These are phyloP conservation scores for Leucopsar rothschildi DNA, from an alignment of 2,113 vertebrate species.

Conservation along the genomic window DNA sequence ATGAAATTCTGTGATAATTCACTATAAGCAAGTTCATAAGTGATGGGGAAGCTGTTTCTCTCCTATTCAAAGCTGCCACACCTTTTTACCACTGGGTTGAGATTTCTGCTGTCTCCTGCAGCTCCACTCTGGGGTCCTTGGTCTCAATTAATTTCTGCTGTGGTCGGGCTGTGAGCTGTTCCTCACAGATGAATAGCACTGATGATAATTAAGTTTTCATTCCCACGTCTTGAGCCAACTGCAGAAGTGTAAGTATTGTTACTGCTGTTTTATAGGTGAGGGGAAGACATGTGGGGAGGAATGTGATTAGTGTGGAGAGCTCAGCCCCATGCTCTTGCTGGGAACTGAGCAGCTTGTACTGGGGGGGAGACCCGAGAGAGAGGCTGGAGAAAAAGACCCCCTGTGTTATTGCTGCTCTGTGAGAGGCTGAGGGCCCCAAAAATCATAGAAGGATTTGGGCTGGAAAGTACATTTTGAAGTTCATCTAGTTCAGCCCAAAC, in stretches of 20 bases:
- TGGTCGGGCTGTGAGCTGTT: not conserved
- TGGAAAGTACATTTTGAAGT: not conserved
- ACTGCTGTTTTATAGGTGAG: not conserved
- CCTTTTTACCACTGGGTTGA: not conserved
- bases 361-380: not conserved
- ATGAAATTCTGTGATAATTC: not conserved
- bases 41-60: not conserved
- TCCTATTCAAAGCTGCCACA: not conserved
- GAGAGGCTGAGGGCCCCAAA: not conserved
- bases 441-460: not conserved
- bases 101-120: not conserved
- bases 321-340: rapidly evolving
- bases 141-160: rapidly evolving
- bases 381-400: not conserved
- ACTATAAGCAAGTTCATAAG: not conserved
- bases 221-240: not conserved
- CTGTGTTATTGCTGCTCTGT: not conserved
- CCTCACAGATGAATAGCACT: not conserved
- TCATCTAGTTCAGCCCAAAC: not conserved
- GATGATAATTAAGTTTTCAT: not conserved
- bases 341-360: not conserved
- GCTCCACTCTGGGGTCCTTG: not conserved
- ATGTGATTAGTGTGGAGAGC: not conserved
- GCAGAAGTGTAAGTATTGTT: constrained; percentile 3
- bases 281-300: not conserved